Percentiles rank a stretch among this genome's conserved stretches.
Evolutionary conservation across 2,113 vertebrate genomes (phyloP).

Genomic region (Zonotrichia leucophrys): DNA sequence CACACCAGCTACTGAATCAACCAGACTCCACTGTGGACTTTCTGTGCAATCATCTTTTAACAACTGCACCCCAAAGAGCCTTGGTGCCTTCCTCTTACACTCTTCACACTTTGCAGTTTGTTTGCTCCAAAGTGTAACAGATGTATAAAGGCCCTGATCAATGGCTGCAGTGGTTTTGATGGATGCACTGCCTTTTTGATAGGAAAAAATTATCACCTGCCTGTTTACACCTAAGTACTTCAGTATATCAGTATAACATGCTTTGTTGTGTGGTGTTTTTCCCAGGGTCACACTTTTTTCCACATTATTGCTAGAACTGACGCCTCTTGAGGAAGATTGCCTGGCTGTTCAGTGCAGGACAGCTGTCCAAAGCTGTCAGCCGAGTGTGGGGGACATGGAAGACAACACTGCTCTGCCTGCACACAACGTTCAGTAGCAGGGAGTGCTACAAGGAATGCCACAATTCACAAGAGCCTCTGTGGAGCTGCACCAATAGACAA

Average conservation of each 20-base stretch:
- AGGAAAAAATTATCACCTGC: not conserved
- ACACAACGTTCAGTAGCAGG: rapidly evolving
- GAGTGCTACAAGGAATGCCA: not conserved
- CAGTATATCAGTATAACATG: not conserved
- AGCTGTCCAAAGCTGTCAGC: not conserved
- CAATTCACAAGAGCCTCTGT: not conserved
- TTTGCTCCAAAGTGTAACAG: not conserved
- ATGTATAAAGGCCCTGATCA: not conserved
- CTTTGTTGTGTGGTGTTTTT: not conserved
- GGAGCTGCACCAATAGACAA: not conserved
- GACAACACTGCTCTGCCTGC: not conserved
- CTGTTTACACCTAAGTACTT: not conserved
- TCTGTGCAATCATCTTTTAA: not conserved
- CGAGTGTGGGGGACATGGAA: rapidly evolving
- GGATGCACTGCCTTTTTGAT: not conserved
- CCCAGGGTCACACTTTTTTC: not conserved
- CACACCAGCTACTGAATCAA: not conserved
- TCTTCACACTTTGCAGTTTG: not conserved
- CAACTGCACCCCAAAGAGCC: not conserved
- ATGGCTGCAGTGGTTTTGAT: rapidly evolving
- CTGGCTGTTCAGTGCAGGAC: not conserved
- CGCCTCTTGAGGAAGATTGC: not conserved
- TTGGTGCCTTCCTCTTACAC: not conserved
- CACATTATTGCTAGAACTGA: not conserved
- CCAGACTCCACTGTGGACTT: rapidly evolving